Evolutionary conservation across 2,113 vertebrate genomes (phyloP), one percentile per base, ranked within the genome.

Genomic region (Boleophthalmus pectinirostris): DNA sequence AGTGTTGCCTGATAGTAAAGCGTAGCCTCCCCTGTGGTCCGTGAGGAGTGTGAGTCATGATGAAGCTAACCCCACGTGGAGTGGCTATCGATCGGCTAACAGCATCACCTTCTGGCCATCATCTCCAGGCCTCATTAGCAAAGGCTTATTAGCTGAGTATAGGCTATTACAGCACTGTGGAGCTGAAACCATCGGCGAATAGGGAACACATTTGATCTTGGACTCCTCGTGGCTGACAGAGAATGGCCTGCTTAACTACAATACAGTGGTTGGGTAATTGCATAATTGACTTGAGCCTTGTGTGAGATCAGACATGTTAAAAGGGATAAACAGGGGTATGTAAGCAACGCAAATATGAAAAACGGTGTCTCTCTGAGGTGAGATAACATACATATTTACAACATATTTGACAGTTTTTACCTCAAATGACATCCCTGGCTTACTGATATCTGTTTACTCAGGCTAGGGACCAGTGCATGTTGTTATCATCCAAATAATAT

Each of bases 31-130:
- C 84, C 71, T 58, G 60, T 46, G 78, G 88, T 85, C 77, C 14
- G 46, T 63, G 74, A 58, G 70, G 76, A 68, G 70, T 35, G 75
- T 85, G 86, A 90, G 82, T 88, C 88, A 90, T 74, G 76, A 85
- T 86, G 82, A 89, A 75, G 82, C 81, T 88, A 86, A 91, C 79
- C 89, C 78, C 51, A 85, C 57, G n/a, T 78, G 83, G 87, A 80
- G 79, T 10, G 80, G 83, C 56, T 90, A 92, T 92, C 69, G 90
- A 92, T 90, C 85, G 79, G 75, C 83, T 68, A 71, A 67, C 49
- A 49, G 88, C 84, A 90, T 90, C 90, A 91, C 89, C 91, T 90
- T 85, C 87, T 88, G 85, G 84, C 74, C 83, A 82, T 82, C 85
- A 85, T 87, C 88, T 85, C 82, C 73, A 63, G 70, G 85, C 85